These are phyloP conservation scores for Idris sp. DNA, from an alignment of 1,140 invertebrate genomes.

Conservation along the genomic window DNA sequence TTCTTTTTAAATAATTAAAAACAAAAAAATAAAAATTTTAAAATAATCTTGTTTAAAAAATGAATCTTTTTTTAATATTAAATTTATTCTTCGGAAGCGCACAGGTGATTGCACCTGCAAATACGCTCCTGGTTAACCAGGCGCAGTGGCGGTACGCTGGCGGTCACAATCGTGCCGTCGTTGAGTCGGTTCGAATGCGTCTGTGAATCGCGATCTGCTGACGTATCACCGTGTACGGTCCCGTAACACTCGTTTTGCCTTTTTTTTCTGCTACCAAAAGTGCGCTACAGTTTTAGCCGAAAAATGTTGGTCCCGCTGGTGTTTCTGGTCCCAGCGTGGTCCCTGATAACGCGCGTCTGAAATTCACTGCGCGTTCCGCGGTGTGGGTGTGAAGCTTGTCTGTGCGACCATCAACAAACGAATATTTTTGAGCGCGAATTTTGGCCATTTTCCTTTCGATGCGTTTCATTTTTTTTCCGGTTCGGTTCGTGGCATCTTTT, in stretches of 20 bases:
- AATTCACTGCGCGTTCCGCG: background rate
- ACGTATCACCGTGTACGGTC: slow-evolving; percentile 64
- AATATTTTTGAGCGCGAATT: no score
- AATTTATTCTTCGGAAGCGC: no score
- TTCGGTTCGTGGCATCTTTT: slow-evolving; percentile 15
- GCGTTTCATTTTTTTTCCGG: no score
- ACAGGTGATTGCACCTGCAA: slow-evolving; percentile 38
- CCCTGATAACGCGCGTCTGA: slow-evolving; percentile 34
- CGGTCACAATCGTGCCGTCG: slow-evolving; percentile 68
- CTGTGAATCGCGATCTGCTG: slow-evolving; percentile 71
- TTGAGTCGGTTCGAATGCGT: slow-evolving; percentile 68
- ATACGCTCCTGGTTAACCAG: slow-evolving; percentile 67
- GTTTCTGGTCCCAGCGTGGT: slow-evolving; percentile 42
- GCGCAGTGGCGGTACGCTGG: slow-evolving; percentile 63
- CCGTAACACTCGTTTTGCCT: slow-evolving; percentile 7
- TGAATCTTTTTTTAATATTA: no score
- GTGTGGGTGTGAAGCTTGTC: slow-evolving; percentile 48
- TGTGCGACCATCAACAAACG: no score
- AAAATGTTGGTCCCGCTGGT: slow-evolving; percentile 36
- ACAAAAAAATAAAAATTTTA: no score
- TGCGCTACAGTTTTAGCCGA: background rate
- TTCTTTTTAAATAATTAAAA: no score
- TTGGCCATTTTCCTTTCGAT: no score
- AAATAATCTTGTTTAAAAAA: no score
- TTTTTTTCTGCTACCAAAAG: slow-evolving; percentile 1